Base-by-base conservation (phyloP, 1,140 invertebrate species). In the Bombus balteatus region DNA sequence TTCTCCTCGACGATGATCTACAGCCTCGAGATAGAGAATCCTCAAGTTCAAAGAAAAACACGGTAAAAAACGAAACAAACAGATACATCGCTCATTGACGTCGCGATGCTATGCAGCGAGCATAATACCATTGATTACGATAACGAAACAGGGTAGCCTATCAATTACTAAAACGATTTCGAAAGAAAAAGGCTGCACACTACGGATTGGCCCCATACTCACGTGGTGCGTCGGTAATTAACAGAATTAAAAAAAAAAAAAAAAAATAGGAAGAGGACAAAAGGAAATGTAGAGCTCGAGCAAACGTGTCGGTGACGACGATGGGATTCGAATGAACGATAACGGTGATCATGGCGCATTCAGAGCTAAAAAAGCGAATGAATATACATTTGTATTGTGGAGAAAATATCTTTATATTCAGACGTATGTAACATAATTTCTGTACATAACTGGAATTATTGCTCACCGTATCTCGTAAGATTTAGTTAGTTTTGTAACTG, bases 61-160 rank as follows among this genome's bases (percentile, higher is more conserved):
- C 15, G 15, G 15, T 34, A 34, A 13, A 65, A 34, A 8, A n/a
- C 10, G 22, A 47, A 43, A 68, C 15, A 57, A 37, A 28, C 37
- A 66, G 43, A 83, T 71, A 87, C 82, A 70, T 76, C 73, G 41
- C 68, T 75, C 79, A 78, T 77, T 70, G 59, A 70, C 73, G 77
- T 83, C 65, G 74, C 82, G 81, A 76, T 78, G 39, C 76, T 91
- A 81, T 89, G 89, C 57, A 91, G 88, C 83, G 87, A 87, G 87
- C 85, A 90, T 90, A 89, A 93, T 87, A 87, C 70, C 81, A 79
- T 92, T 93, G 90, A 93, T 93, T 93, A 92, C 89, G 92, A 94
- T 93, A 95, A 95, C 94, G 92, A 94, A 94, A 95, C 95, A 95
- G 95, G 94, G 94, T 95, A 94, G 94, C 91, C 92, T 94, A 95